A percentile compares a stretch with the other conserved stretches of the same genome.
Conservation (phyloP, 1,140 invertebrate species). For the Drosophila biarmipes region DNA sequence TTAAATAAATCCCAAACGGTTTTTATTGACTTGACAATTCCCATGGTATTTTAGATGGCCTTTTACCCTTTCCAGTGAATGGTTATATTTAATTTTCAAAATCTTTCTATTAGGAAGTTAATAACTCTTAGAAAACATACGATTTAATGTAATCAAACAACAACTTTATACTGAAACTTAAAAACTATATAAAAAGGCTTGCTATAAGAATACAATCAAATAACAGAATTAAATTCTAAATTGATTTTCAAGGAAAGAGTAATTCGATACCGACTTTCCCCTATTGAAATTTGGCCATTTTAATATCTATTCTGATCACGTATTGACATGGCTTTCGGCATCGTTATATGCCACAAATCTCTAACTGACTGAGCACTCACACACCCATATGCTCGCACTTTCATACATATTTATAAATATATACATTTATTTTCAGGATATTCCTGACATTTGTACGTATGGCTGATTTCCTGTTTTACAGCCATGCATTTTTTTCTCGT, state of each 20-base stretch:
- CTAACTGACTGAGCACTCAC: conserved; percentile 34
- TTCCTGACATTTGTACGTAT: conserved; percentile 57
- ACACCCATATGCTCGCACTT: conserved; percentile 5
- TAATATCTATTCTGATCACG: conserved; percentile 53
- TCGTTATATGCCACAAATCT: conserved; percentile 51
- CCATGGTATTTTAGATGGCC: conserved; percentile 25
- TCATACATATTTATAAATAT: conserved; percentile 13
- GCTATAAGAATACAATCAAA: no score
- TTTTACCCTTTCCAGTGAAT: conserved; percentile 7
- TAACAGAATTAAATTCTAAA: neutral
- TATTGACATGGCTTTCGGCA: conserved; percentile 58
- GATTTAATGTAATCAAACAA: no score
- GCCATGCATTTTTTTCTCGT: conserved; percentile 38
- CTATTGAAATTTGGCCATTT: neutral
- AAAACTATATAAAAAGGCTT: no score
- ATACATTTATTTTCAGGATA: conserved; percentile 10
- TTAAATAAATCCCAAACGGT: conserved; percentile 70
- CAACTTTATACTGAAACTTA: no score
- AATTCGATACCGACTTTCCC: neutral
- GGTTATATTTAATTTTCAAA: neutral
- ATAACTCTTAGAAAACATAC: no score
- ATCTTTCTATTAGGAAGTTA: no score
- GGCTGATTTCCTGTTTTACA: conserved; percentile 53
- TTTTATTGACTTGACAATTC: conserved; percentile 69
- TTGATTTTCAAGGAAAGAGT: conserved; percentile 4